Percentiles rank a stretch among this genome's conserved stretches.
These are phyloP conservation scores for Gasteruption jaculator DNA, from an alignment of 2,888 invertebrate species.

Conservation along the genomic window DNA sequence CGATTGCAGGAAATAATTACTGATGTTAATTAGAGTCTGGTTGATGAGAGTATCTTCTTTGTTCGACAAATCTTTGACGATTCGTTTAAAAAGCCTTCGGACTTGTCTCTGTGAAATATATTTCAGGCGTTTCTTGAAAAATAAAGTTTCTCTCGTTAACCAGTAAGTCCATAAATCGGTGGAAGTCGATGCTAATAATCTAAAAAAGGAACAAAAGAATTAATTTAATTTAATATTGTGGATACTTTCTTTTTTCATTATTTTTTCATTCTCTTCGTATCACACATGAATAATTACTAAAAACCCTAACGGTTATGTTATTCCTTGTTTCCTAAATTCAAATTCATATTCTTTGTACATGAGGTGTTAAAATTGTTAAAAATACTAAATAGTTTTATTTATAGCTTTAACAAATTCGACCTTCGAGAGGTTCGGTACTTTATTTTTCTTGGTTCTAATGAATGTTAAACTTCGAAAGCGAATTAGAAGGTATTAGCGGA, in stretches of 20 bases:
- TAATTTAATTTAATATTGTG: neutral
- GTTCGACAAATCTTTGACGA: conserved; percentile 27
- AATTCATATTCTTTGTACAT: too few relatives aligned
- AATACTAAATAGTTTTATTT: too few relatives aligned
- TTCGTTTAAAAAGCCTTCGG: conserved; percentile 37
- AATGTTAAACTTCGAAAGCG: too few relatives aligned
- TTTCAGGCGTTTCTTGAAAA: conserved; percentile 38
- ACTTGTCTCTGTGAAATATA: conserved; percentile 33
- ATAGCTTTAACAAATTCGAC: too few relatives aligned
- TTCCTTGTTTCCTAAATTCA: too few relatives aligned
- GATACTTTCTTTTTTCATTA: neutral
- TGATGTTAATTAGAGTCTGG: conserved; percentile 27
- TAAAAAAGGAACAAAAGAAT: conserved; percentile 24
- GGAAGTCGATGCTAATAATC: conserved; percentile 40
- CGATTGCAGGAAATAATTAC: conserved; percentile 27
- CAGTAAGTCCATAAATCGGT: conserved; percentile 36
- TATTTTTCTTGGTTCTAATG: too few relatives aligned
- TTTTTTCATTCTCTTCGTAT: too few relatives aligned
- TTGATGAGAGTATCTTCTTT: conserved; percentile 26
- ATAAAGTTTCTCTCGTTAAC: conserved; percentile 35
- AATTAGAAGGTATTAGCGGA: too few relatives aligned
- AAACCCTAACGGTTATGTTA: too few relatives aligned
- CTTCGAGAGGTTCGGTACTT: too few relatives aligned
- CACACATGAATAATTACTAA: too few relatives aligned
- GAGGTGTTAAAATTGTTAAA: too few relatives aligned